A percentile compares a stretch with the other conserved stretches of the same genome.
Evolutionary conservation across 2,113 vertebrate species (phyloP).

Genomic region (Isurus oxyrinchus): DNA sequence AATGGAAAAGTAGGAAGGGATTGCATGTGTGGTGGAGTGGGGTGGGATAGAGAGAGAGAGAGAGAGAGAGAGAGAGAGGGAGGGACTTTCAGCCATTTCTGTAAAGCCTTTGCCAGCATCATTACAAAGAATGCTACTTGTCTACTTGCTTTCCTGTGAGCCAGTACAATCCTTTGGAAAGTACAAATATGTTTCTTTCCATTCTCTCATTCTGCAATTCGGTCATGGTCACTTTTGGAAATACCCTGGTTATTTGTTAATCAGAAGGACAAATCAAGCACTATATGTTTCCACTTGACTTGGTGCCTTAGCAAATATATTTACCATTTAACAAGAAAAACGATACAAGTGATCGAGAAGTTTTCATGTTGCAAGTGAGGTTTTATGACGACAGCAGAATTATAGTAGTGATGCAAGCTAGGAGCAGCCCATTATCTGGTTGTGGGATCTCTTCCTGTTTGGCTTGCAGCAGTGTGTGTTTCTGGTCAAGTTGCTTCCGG

Average conservation of each 20-base stretch:
- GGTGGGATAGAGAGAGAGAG: background rate
- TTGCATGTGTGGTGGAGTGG: no score
- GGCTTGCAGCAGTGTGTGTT: conserved; percentile 53
- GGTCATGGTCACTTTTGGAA: conserved; percentile 58
- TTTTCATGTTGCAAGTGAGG: conserved; percentile 55
- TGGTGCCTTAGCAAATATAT: conserved; percentile 53
- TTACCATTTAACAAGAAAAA: conserved; percentile 56
- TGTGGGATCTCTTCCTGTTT: conserved; percentile 59
- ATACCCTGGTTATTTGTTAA: conserved; percentile 63
- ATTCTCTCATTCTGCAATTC: conserved; percentile 51
- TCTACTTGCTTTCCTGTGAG: background rate
- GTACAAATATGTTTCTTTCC: conserved; percentile 59
- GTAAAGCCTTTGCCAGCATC: background rate
- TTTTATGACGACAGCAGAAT: conserved; percentile 55
- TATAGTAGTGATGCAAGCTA: conserved; percentile 52
- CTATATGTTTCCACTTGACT: conserved; percentile 56
- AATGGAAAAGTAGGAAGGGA: background rate
- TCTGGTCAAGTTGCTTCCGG: conserved; percentile 51
- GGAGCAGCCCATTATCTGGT: conserved; percentile 58
- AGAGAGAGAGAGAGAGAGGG: no score
- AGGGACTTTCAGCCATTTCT: conserved; percentile 11
- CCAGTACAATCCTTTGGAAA: conserved; percentile 51
- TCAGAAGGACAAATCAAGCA: conserved; percentile 59
- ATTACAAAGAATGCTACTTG: conserved; percentile 12
- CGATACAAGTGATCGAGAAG: conserved; percentile 54